phyloP scores from a whole-genome alignment of 1,140 invertebrate species.

The Aphelenchoides fujianensis region DNA sequence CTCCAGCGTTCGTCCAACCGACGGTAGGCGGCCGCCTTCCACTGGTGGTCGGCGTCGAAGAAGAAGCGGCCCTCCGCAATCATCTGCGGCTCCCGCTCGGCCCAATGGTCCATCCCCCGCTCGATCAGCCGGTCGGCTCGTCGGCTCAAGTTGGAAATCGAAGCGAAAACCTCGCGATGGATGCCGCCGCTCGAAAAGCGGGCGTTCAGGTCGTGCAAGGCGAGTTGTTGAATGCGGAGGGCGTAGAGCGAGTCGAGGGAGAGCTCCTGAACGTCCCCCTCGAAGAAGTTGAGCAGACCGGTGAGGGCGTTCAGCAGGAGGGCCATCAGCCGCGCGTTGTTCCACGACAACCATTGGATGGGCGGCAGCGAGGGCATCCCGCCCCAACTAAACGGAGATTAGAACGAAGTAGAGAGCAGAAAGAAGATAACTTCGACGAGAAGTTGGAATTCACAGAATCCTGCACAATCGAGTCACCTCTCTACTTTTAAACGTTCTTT shows the following conservation, averaged over 20 bases:
- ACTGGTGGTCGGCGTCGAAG: not conserved
- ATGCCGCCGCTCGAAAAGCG: constrained; percentile 27
- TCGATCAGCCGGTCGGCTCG: not conserved
- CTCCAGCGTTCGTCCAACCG: constrained; percentile 34
- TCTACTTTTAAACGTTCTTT: not conserved
- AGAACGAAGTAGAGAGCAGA: no score
- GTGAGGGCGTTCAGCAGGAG: constrained; percentile 37
- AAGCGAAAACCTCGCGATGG: constrained; percentile 31
- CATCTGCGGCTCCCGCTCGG: not conserved
- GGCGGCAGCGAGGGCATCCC: not conserved
- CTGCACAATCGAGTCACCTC: no score
- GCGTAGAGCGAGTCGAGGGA: constrained; percentile 35
- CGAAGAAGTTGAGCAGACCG: constrained; percentile 38
- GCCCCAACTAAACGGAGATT: no score
- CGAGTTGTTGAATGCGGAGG: constrained; percentile 27
- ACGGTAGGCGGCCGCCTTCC: constrained; percentile 20
- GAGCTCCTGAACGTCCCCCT: constrained; percentile 8
- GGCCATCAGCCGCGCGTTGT: constrained; percentile 42
- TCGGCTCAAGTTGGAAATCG: constrained; percentile 36
- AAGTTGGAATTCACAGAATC: no score
- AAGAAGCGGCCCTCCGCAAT: not conserved
- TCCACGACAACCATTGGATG: constrained; percentile 28
- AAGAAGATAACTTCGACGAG: no score
- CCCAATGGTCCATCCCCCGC: not conserved
- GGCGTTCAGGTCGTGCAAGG: constrained; percentile 21